A percentile compares a stretch with the other conserved stretches of the same genome.
phyloP scores from a whole-genome alignment of 2,888 invertebrate species.

The Leptopterna dolabrata region DNA sequence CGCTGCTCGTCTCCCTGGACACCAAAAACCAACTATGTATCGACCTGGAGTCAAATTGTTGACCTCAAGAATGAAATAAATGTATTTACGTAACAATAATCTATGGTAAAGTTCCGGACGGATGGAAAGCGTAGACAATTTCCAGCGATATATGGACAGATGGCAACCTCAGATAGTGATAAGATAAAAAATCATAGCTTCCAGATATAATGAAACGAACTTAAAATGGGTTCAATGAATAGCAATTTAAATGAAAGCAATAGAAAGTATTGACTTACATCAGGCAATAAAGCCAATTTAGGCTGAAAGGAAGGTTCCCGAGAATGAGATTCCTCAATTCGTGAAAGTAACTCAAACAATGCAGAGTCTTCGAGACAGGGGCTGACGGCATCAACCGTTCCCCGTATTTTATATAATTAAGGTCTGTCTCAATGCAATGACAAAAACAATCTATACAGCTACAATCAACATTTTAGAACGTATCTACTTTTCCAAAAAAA shows the following conservation, averaged over 20 bases:
- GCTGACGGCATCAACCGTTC: neutral
- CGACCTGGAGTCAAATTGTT: neutral
- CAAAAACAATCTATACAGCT: too few species aligned
- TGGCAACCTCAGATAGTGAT: neutral
- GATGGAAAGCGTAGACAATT: neutral
- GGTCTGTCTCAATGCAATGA: too few species aligned
- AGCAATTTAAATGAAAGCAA: too few species aligned
- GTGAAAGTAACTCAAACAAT: conserved; percentile 18
- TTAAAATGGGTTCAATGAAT: too few species aligned
- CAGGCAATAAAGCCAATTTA: neutral
- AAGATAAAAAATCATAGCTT: too few species aligned
- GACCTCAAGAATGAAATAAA: neutral
- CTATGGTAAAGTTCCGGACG: neutral
- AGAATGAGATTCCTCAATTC: conserved; percentile 25
- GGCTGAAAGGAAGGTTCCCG: neutral
- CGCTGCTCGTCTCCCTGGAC: conserved; percentile 81
- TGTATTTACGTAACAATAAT: neutral
- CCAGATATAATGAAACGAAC: too few species aligned
- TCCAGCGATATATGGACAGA: too few species aligned
- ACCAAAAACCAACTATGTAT: conserved; percentile 58
- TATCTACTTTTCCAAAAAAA: too few species aligned
- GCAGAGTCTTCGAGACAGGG: neutral
- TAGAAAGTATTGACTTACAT: conserved; percentile 44
- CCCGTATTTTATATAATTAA: neutral
- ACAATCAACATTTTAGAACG: too few species aligned